Evolutionary conservation across 2,797 vertebrate genomes (phyloP), one percentile per base, ranked within the genome.

Genomic region (Ambastaia sidthimunki): DNA sequence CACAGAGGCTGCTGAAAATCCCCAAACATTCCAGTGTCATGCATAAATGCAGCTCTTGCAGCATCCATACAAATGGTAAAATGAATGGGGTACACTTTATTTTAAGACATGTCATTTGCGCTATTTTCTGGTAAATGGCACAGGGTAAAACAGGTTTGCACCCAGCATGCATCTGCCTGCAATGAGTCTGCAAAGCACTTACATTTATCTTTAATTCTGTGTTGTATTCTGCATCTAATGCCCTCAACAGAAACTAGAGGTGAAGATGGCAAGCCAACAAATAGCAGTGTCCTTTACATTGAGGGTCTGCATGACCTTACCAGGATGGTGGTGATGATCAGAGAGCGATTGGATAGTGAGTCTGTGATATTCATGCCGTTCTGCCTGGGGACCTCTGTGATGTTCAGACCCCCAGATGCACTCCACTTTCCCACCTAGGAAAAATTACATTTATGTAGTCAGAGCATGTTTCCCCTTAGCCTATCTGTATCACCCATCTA

Each of bases 321-420:
- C 96, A 99, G 94, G 84, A 98, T 95, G 0, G 97, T 98, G 88
- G 97, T 97, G 92, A 99, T 94, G 79, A 99, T 91, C 1, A 99
- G 95, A 0, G 98, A 98, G 83, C 98, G 93, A 90, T 99, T 99
- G 70, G 97, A 97, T 89, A 99, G 91, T 0, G 98, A 99, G 87
- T 99, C 97, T 0, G 97, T 98, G 92, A 99, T 96, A 7, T 99
- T 99, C 76, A 98, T 95, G 60, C 97, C 97, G 87, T 96, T 95
- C 83, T 96, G 94, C 91, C 95, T 96, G 80, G 97, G 89, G 50
- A 95, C 90, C 72, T 99, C 98, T 0, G 96, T 98, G 93, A 99
- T 98, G 92, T 99, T 99, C 84, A 99, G 93, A 31, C 98, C 98
- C 1, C 97, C 96, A 0, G 94, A 92, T 21, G 88, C 94, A 91